These are phyloP conservation scores for Cirrhinus mrigala DNA, from an alignment of 2,797 vertebrate genomes.

Conservation along the genomic window DNA sequence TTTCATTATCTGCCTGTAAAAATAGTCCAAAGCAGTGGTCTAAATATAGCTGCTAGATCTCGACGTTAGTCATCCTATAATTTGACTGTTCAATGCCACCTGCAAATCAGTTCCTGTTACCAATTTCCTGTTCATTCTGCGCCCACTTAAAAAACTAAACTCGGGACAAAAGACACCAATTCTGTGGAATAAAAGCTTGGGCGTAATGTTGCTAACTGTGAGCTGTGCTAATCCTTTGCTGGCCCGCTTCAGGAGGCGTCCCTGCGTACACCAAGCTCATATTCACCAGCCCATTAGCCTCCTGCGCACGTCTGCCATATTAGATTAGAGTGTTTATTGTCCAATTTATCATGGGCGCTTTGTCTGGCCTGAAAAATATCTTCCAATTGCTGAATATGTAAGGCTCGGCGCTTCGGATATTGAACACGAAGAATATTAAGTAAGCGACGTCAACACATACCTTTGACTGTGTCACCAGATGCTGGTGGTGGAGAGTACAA, in stretches of 20 bases:
- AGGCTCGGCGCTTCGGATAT: constrained; percentile 70
- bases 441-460: constrained; percentile 66
- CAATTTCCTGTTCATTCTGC: constrained; percentile 32
- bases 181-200: constrained; percentile 54
- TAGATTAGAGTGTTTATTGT: constrained; percentile 80
- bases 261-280: constrained; percentile 60
- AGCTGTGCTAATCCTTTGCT: constrained; percentile 35
- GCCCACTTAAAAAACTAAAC: constrained; percentile 39
- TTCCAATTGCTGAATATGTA: constrained; percentile 72
- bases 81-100: neutral
- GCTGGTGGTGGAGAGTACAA: neutral
- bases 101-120: constrained; percentile 21
- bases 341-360: constrained; percentile 78
- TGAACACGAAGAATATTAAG: constrained; percentile 72
- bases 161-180: constrained; percentile 29
- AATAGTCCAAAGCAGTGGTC: constrained; percentile 22
- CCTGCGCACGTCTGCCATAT: constrained; percentile 69
- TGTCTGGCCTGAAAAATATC: constrained; percentile 73
- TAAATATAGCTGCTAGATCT: constrained; percentile 36
- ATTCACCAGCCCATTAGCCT: constrained; percentile 69
- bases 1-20: constrained; percentile 23
- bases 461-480: constrained; percentile 43
- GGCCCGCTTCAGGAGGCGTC: constrained; percentile 34
- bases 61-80: neutral
- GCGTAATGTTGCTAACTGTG: constrained; percentile 59